These are phyloP conservation scores for Amphiduros pacificus DNA, from an alignment of 2,888 invertebrate species.

Conservation along the genomic window DNA sequence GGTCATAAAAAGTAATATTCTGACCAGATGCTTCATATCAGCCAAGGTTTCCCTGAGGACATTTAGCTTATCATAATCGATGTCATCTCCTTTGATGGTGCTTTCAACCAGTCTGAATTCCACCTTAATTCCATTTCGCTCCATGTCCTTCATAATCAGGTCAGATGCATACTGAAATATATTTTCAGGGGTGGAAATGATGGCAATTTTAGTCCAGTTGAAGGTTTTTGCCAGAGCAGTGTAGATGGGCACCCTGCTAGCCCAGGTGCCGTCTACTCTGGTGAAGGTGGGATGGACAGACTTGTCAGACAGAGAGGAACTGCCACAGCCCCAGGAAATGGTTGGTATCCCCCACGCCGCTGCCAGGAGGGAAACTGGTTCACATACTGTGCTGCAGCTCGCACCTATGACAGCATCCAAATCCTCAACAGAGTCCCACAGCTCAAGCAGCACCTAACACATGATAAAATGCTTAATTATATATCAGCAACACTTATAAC, in stretches of 20 bases:
- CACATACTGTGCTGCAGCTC: not conserved
- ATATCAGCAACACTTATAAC: too few relatives aligned
- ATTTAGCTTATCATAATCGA: not conserved
- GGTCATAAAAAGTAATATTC: not conserved
- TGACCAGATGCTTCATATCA: not conserved
- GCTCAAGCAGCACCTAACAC: too few relatives aligned
- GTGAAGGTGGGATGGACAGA: not conserved
- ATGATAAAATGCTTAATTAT: too few relatives aligned
- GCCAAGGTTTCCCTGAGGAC: not conserved
- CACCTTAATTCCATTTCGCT: not conserved
- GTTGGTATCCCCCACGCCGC: not conserved
- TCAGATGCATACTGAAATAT: not conserved
- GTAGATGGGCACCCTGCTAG: not conserved
- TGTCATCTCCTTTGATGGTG: not conserved
- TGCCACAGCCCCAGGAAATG: not conserved
- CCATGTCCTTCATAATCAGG: not conserved
- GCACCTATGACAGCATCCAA: not conserved
- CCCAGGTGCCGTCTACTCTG: not conserved
- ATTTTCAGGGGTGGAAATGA: not conserved
- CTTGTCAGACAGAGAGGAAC: not conserved
- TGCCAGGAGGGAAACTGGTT: not conserved
- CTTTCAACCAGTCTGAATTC: not conserved
- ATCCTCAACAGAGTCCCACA: not conserved
- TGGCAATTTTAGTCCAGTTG: conserved; percentile 1
- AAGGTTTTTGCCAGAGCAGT: not conserved